Percentiles rank a stretch among this genome's conserved stretches.
These are phyloP conservation scores for Drosophila melanosoma DNA, from an alignment of 2,888 invertebrate species.

Conservation along the genomic window DNA sequence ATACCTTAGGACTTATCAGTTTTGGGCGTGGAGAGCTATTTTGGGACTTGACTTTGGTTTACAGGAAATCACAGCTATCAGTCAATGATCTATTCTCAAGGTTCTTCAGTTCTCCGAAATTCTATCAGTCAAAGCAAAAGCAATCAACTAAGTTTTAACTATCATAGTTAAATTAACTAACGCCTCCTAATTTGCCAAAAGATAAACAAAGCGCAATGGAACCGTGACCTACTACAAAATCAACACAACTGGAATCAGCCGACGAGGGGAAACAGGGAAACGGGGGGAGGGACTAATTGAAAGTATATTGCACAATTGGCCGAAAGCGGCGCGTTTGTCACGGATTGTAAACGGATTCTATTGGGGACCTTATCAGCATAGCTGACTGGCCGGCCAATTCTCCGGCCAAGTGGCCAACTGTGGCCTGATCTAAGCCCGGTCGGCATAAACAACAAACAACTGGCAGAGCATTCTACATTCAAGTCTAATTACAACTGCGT, in stretches of 20 bases:
- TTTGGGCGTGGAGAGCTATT: background rate
- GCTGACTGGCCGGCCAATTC: conserved; percentile 16
- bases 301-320: conserved; percentile 71
- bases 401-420: conserved; percentile 5
- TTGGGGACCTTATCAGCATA: conserved; percentile 54
- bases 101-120: background rate
- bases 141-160: background rate
- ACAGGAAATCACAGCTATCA: conserved; percentile 22
- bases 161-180: conserved; percentile 1
- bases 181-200: conserved; percentile 20
- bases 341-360: conserved; percentile 49
- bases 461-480: conserved; percentile 3
- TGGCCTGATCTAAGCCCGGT: conserved; percentile 53
- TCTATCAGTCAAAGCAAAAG: background rate
- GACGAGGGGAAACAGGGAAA: background rate
- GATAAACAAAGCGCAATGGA: conserved; percentile 30
- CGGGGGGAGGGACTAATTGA: no score
- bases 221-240: conserved; percentile 65
- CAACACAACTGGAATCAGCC: background rate
- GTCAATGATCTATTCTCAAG: conserved; percentile 20
- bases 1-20: conserved; percentile 24
- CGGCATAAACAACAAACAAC: conserved; percentile 59
- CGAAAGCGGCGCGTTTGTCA: conserved; percentile 67
- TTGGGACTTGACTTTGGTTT: background rate
- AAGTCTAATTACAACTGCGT: conserved; percentile 17